Conservation (phyloP, 2,797 vertebrate genomes). For the Sebastes vulpes region DNA sequence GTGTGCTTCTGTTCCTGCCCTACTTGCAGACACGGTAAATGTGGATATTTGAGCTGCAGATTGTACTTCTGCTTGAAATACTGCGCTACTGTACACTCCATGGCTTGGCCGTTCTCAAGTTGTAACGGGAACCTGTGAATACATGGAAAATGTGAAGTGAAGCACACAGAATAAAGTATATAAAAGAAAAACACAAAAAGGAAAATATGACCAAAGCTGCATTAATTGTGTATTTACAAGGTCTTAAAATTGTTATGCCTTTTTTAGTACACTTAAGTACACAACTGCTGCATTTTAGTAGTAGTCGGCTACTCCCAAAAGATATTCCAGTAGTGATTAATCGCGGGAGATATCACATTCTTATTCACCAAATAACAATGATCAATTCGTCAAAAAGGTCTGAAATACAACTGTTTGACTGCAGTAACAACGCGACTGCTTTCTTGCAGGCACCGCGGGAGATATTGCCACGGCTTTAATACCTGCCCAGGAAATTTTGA, state of each 20-base stretch:
- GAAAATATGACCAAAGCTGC: not conserved
- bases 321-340: no score
- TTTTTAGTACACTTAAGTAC: not conserved
- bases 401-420: no score
- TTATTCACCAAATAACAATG: no score
- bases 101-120: conserved; percentile 98
- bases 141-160: not conserved
- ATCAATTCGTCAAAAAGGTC: no score
- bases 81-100: conserved; percentile 99
- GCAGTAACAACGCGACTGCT: no score
- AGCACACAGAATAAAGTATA: not conserved
- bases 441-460: no score
- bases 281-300: not conserved
- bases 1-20: conserved; percentile 99
- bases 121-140: conserved; percentile 94
- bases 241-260: not conserved
- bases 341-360: no score
- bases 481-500: no score
- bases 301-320: no score
- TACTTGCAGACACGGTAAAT: conserved; percentile 97
- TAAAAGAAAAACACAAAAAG: not conserved
- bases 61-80: conserved; percentile 99
- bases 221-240: not conserved
- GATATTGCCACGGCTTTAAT: no score
- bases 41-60: conserved; percentile 97